A percentile compares a stretch with the other conserved stretches of the same genome.
phyloP scores from a whole-genome alignment of 2,888 invertebrate species.

The Blera fallax region DNA sequence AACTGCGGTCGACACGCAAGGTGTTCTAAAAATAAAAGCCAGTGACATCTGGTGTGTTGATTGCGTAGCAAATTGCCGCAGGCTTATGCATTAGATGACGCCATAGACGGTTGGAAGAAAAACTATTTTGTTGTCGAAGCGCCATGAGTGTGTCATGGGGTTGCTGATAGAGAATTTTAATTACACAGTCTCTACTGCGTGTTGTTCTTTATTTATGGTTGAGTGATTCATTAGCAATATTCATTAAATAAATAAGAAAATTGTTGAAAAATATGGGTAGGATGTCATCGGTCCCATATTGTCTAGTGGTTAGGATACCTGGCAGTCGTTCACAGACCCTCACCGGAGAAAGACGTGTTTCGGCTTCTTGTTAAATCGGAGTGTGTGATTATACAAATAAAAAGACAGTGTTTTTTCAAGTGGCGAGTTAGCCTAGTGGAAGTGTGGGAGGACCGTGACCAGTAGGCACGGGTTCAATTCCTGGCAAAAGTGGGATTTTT shows the following conservation, averaged over 20 bases:
- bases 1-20: neutral
- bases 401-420: too few species aligned
- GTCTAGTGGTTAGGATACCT: conserved; percentile 73
- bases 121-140: neutral
- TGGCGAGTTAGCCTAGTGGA: too few species aligned
- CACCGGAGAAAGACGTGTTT: too few species aligned
- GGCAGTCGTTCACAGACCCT: too few species aligned
- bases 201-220: neutral
- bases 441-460: too few species aligned
- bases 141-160: too few species aligned
- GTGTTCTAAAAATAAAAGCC: neutral
- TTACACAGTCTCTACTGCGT: neutral
- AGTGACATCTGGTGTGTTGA: neutral
- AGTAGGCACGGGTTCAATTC: too few species aligned
- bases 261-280: fast-evolving
- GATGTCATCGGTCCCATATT: conserved; percentile 51
- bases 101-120: neutral
- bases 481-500: too few species aligned
- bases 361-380: too few species aligned
- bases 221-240: neutral
- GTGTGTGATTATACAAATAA: too few species aligned
- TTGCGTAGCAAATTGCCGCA: neutral
- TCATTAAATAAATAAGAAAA: neutral
- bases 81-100: neutral
- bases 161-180: too few species aligned